Evolutionary conservation across 2,888 invertebrate species (phyloP).

Genomic region (Hypomecis punctinalis): DNA sequence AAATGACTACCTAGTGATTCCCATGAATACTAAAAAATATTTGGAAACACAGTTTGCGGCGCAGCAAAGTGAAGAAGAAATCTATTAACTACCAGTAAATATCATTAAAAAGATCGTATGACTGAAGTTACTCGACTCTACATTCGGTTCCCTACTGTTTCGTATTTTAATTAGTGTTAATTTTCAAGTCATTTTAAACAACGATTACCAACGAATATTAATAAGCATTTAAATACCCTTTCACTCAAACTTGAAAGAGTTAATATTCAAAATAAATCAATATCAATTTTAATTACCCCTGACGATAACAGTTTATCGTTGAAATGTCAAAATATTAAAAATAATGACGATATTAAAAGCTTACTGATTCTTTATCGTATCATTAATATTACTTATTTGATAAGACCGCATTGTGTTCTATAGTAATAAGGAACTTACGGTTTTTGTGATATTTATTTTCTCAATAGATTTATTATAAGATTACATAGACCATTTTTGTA

Average conservation of each 20-base stretch:
- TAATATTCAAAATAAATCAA: conserved; percentile 25
- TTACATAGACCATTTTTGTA: too few species aligned
- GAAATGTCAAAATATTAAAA: conserved; percentile 33
- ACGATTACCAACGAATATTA: conserved; percentile 5
- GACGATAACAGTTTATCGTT: conserved; percentile 30
- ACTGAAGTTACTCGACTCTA: conserved; percentile 11
- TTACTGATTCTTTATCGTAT: conserved; percentile 29
- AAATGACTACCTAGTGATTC: too few species aligned
- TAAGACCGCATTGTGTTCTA: conserved; percentile 21
- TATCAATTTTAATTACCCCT: conserved; percentile 21
- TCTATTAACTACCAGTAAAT: background rate
- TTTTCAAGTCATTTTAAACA: conserved; percentile 14
- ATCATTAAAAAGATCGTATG: conserved; percentile 9
- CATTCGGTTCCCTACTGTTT: conserved; percentile 25
- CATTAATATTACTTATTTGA: conserved; percentile 33
- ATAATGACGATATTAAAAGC: conserved; percentile 35
- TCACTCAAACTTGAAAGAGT: background rate
- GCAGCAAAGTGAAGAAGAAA: background rate
- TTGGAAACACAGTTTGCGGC: background rate
- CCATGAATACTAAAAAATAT: too few species aligned
- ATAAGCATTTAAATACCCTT: background rate
- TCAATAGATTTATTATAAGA: too few species aligned
- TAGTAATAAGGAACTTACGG: background rate
- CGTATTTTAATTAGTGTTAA: conserved; percentile 21
- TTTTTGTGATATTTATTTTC: conserved; percentile 9